phyloP scores from a whole-genome alignment of 30 jellyfish, hydroid and myxozoan species.

The Catostylus mosaicus region DNA sequence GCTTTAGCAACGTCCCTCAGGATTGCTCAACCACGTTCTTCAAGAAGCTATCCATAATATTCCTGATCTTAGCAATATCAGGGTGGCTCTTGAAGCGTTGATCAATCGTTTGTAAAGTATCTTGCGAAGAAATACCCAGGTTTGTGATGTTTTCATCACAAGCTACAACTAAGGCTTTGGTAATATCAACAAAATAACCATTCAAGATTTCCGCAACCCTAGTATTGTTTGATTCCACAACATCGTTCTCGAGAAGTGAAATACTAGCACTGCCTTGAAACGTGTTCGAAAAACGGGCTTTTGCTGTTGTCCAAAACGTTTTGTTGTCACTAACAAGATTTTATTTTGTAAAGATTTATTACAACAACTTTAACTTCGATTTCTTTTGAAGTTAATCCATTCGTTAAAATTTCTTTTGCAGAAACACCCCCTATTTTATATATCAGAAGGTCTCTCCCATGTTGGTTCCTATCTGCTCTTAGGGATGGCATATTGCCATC shows the following conservation, averaged over 20 bases:
- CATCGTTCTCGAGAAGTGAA: conserved; percentile 3
- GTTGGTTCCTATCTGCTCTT: conserved; percentile 37
- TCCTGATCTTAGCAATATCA: not conserved
- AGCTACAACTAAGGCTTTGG: too few species aligned
- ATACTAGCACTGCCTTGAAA: not conserved
- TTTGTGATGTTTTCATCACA: not conserved
- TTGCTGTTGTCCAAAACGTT: conserved; percentile 41
- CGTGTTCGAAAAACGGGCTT: conserved; percentile 29
- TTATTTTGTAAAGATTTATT: conserved; percentile 28
- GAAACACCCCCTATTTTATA: conserved; percentile 54
- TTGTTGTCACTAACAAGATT: conserved; percentile 25
- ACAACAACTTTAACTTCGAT: conserved; percentile 31
- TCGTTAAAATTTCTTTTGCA: conserved; percentile 20
- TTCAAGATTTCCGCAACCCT: not conserved
- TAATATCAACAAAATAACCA: too few species aligned
- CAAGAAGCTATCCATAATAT: not conserved
- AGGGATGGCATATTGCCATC: conserved; percentile 60
- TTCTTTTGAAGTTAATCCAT: conserved; percentile 12
- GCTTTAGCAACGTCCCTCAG: conserved; percentile 6
- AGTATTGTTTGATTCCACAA: too few species aligned
- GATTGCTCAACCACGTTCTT: not conserved
- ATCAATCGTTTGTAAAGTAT: not conserved
- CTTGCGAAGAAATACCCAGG: conserved; percentile 2
- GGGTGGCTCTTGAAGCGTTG: conserved; percentile 5
- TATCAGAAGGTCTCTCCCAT: conserved; percentile 51